Base-by-base conservation (phyloP, 1,140 invertebrate genomes). In the Lasaia peninsularis region DNA sequence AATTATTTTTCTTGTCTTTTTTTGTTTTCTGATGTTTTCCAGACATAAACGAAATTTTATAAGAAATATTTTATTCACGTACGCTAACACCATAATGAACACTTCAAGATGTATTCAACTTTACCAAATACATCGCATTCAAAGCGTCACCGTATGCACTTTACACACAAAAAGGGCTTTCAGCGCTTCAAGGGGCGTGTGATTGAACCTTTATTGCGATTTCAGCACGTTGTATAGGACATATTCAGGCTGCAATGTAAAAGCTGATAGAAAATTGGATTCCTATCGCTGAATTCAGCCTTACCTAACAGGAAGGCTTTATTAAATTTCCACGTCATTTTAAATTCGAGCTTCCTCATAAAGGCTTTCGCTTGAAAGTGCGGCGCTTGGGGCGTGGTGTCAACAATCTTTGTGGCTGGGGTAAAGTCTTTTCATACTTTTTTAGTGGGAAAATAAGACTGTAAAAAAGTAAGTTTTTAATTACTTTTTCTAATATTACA, bases 201-300 rank as follows among this genome's bases (percentile, higher is more conserved):
- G 71, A 75, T 73, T 78, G 73, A 59, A 63, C 58, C 66, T 73
- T 78, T 70, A 78, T 75, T 68, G 70, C 63, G 67, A 68, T 65
- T 73, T 71, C 63, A 69, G 64, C 66, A 64, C 67, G 58, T 63
- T 51, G 14, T 55, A 56, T 60, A 60, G 50, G 52, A 58, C 35
- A 57, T 57, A 55, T 54, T 28, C 24, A 28, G 24, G 61, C 59
- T 58, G 49, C 28, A 37, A 55, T 58, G 60, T 67, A 58, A 69
- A 69, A 71, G 65, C 62, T 67, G 62, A 65, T 70, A 61, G 56
- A 65, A 63, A 69, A 76, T 76, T 73, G 69, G 69, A 75, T 73
- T 71, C 61, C 62, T 63, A 63, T 57, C 56, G 55, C 40, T 58
- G 62, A 63, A 60, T 64, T 62, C 52, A 58, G 61, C 58, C 62